Percentiles rank a stretch among this genome's conserved stretches.
These are phyloP conservation scores for Bradypodion ventrale DNA, from an alignment of 2,797 vertebrate genomes.

Conservation along the genomic window DNA sequence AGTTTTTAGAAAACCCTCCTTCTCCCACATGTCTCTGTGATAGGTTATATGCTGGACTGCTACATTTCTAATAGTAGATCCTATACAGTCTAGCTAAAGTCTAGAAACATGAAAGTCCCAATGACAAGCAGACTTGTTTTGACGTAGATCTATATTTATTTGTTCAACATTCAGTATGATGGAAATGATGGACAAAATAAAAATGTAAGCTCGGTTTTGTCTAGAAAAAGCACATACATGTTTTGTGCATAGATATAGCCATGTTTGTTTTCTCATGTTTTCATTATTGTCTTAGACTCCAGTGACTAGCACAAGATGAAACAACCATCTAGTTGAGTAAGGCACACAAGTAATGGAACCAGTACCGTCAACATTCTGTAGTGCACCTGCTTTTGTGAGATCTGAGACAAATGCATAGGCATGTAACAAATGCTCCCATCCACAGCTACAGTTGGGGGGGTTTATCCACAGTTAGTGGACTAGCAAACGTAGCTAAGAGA, in stretches of 20 bases:
- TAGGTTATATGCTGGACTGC: no score
- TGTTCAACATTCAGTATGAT: constrained; percentile 55
- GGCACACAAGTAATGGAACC: constrained; percentile 59
- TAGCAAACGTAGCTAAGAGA: accelerated
- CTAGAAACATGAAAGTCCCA: constrained; percentile 5
- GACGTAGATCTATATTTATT: constrained; percentile 36
- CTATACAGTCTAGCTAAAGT: background rate
- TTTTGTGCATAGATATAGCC: no score
- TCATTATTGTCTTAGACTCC: constrained; percentile 32
- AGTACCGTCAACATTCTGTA: constrained; percentile 49
- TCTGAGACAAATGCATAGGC: constrained; percentile 45
- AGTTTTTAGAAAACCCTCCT: no score
- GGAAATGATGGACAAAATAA: constrained; percentile 59
- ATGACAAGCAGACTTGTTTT: background rate
- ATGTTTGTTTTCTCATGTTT: background rate
- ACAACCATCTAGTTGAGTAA: constrained; percentile 62
- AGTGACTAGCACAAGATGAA: constrained; percentile 56
- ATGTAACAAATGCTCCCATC: background rate
- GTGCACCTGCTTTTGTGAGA: constrained; percentile 62
- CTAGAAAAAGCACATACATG: constrained; percentile 58
- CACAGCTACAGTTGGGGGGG: background rate
- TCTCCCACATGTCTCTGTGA: no score
- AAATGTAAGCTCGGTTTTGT: constrained; percentile 36
- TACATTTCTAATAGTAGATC: no score
- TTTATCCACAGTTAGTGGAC: constrained; percentile 8